Evolutionary conservation across 2,113 vertebrate species (phyloP), one percentile per base, ranked within the genome.

Genomic region (Dasyurus viverrinus): DNA sequence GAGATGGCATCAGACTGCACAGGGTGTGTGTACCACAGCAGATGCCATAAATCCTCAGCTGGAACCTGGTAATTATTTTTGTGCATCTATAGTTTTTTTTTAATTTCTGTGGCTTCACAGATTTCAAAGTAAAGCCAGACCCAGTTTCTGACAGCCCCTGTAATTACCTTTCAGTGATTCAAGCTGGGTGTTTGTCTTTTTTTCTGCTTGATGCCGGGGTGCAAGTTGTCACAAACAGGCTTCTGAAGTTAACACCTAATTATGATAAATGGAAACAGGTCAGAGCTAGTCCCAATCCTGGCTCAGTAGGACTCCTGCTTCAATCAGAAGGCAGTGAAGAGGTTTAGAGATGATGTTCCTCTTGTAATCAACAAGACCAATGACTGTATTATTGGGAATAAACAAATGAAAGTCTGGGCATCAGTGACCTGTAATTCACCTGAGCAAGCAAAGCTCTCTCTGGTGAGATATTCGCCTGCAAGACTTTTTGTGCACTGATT

Each of bases 111-210:
- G 95, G 97, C 96, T 98, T 98, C 93, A 92, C 95, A 0, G 46
- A 96, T 93, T 96, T 97, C 97, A 97, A 93, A 96, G 93, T 57
- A 95, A 96, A 84, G 91, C 90, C 47, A 23, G 94, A 96, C 57
- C 94, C 92, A 95, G 96, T 94, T 96, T 98, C 96, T 95, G 95
- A 97, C 94, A 97, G 97, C 96, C 55, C 95, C 96, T 97, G 95
- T 98, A 98, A 98, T 98, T 98, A 97, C 97, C 89, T 97, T 97
- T 94, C 96, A 98, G 94, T 54, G 95, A 97, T 76, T 97, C 95
- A 96, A 97, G 96, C 96, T 94, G 95, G 97, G 93, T 97, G 97
- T 98, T 98, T 98, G 97, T 98, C 98, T 98, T 97, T 97, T 84
- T 84, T 84, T 84, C 68, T 97, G 95, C 97, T 98, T 52, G 93